Evolutionary conservation across 2,113 vertebrate species (phyloP), one percentile per base, ranked within the genome.

Genomic region (Mystacornis crossleyi): DNA sequence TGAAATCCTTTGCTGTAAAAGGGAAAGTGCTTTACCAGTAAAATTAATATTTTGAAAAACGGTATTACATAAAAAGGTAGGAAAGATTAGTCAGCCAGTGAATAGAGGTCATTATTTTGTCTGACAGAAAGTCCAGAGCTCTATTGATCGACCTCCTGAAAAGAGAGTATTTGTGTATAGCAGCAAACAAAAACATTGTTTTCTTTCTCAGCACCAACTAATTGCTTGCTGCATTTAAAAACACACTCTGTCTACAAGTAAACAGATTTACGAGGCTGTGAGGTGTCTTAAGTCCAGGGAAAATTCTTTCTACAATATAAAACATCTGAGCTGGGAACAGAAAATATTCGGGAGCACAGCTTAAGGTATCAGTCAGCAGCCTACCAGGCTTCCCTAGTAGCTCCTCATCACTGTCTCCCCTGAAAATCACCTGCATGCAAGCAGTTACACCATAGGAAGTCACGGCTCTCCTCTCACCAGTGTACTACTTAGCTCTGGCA

Each of bases 21-120:
- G 43, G 29, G 40, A 65, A 78, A 95, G 48, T 91, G 90, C 69
- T 93, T 93, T 93, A 94, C 70, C 62, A 83, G 81, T 89, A 93
- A 96, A 96, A 95, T 81, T 78, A 96, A 8, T 95, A 93, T 92
- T 89, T 92, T 91, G 82, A 93, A 89, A 88, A 96, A 93, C 0
- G 17, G 8, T 84, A 74, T 70, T 86, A 82, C 38, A 89, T 77
- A 47, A 91, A 95, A 93, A 89, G 13, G n/a, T 86, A 95, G 61
- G 81, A 90, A 82, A 93, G 36, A 92, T 93, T 88, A 89, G 83
- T 83, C 84, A 86, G 62, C 5, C 2, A 4, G 18, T 34, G 67
- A 53, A 33, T 10, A 86, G 67, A 85, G 36, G 53, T 93, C 60
- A 93, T 83, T 94, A 88, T 86, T 96, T 79, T 45, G 55, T 60